phyloP scores from a whole-genome alignment of 2,113 vertebrate genomes.

The Rhinoptilus africanus region DNA sequence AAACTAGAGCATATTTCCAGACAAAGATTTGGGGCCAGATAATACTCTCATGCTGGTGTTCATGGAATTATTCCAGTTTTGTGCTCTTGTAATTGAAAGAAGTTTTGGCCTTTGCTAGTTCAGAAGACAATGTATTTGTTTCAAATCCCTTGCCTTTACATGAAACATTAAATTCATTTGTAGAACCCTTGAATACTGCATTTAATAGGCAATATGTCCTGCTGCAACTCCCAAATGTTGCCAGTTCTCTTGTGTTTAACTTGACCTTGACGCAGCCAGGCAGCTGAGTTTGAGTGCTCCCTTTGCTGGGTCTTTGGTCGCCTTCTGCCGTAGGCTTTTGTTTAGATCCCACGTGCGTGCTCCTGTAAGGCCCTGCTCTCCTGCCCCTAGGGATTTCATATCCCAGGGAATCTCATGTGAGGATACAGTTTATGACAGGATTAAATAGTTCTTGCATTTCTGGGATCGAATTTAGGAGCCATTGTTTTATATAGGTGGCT shows the following conservation, averaged over 20 bases:
- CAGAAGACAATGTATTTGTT: not conserved
- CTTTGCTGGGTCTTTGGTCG: not conserved
- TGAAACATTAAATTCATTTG: not conserved
- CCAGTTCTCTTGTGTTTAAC: not conserved
- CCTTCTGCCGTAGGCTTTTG: not conserved
- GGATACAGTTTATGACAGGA: not conserved
- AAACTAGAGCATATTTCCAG: conserved; percentile 18
- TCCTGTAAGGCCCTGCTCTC: not conserved
- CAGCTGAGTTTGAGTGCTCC: not conserved
- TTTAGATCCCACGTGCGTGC: not conserved
- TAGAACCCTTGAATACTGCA: not conserved
- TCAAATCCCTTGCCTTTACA: not conserved
- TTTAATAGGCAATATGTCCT: not conserved
- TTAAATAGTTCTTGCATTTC: not conserved
- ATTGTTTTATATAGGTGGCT: not conserved
- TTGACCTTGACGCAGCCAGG: not conserved
- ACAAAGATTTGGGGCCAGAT: conserved; percentile 40
- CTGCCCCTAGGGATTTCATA: not conserved
- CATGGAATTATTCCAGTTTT: not conserved
- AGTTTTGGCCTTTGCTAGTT: not conserved
- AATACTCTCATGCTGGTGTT: conserved; percentile 18
- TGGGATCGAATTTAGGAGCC: not conserved
- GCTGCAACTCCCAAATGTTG: not conserved
- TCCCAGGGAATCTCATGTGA: not conserved
- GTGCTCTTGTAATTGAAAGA: not conserved